Evolutionary conservation across 1,140 invertebrate species (phyloP).

Genomic region (Oscheius sp.): DNA sequence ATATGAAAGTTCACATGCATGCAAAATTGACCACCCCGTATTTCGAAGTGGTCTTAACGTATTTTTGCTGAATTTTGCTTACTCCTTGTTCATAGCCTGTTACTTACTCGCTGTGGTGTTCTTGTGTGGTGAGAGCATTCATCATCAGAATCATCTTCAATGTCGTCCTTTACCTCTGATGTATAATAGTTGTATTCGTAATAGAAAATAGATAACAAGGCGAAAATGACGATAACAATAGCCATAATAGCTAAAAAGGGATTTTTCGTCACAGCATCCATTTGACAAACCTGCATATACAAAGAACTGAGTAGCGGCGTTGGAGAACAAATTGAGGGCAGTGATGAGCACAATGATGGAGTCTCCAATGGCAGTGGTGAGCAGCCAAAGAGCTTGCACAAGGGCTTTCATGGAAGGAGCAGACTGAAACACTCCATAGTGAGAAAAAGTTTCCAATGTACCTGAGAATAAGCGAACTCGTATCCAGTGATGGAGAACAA

Average conservation of each 20-base stretch:
- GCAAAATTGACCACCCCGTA: too few species aligned
- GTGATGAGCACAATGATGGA: conserved; percentile 82
- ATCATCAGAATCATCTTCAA: not conserved
- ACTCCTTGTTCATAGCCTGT: too few species aligned
- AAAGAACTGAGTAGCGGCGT: conserved; percentile 64
- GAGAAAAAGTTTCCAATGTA: conserved; percentile 41
- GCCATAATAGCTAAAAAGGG: conserved; percentile 16
- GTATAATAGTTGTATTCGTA: conserved; percentile 45
- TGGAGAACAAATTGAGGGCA: conserved; percentile 68
- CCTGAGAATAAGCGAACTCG: conserved; percentile 58
- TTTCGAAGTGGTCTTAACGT: too few species aligned
- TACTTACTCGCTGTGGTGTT: not conserved
- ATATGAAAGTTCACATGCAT: not conserved
- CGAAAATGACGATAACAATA: conserved; percentile 36
- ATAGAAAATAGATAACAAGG: conserved; percentile 40
- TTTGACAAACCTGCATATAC: conserved; percentile 18
- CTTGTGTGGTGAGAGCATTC: not conserved
- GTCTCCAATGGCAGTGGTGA: conserved; percentile 86
- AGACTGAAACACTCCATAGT: conserved; percentile 54
- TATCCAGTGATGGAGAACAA: conserved; percentile 59
- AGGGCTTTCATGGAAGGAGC: conserved; percentile 67
- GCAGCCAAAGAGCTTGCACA: conserved; percentile 80
- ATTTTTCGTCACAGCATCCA: too few species aligned
- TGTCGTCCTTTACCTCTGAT: conserved; percentile 23
- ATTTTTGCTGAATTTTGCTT: too few species aligned